Evolutionary conservation across 2,113 vertebrate genomes (phyloP).

Genomic region (Herpetotheres cachinnans): DNA sequence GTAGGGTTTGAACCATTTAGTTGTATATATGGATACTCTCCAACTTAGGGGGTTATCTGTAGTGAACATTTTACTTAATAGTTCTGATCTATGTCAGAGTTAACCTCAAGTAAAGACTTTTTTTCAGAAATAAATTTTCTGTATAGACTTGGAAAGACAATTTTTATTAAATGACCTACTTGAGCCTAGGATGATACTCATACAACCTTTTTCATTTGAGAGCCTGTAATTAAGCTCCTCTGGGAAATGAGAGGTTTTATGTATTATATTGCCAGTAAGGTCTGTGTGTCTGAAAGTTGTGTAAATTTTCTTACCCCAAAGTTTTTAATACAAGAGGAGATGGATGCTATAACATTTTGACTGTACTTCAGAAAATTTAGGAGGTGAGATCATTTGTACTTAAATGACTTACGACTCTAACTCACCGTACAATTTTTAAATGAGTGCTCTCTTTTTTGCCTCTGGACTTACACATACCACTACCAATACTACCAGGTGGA

Average conservation of each 20-base stretch:
- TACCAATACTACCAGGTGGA: neutral
- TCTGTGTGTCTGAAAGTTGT: neutral
- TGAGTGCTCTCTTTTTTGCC: neutral
- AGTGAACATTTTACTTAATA: neutral
- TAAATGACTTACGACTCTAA: neutral
- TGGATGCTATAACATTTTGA: neutral
- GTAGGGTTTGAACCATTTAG: neutral
- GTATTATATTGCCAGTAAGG: neutral
- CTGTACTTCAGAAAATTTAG: neutral
- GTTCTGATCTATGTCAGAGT: neutral
- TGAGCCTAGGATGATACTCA: neutral
- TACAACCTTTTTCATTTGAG: neutral
- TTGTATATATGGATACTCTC: neutral
- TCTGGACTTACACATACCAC: neutral
- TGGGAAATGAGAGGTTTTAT: neutral
- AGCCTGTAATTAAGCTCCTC: constrained; percentile 8
- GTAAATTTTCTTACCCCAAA: neutral
- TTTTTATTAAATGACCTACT: constrained; percentile 20
- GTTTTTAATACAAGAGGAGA: neutral
- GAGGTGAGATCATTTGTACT: neutral
- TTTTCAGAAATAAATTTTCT: neutral
- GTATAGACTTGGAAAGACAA: neutral
- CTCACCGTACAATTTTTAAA: neutral
- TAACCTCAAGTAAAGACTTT: neutral
- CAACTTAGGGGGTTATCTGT: neutral